Evolutionary conservation across 2,113 vertebrate species (phyloP), one percentile per base, ranked within the genome.

Genomic region (Turnix velox): DNA sequence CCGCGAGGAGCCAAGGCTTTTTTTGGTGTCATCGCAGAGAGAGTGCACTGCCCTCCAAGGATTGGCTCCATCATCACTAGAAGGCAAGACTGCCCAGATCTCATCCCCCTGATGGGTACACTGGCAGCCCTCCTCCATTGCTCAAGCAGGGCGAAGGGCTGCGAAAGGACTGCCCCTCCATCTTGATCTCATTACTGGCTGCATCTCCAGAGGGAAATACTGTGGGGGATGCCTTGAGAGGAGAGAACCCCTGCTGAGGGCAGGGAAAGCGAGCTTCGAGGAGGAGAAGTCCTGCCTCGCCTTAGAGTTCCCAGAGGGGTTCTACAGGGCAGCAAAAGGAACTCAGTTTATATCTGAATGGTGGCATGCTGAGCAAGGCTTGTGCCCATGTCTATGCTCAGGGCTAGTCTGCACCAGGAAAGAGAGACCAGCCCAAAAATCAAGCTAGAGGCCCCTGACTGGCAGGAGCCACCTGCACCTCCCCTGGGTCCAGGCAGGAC

Each of bases 1-100:
- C 72, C 82, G 62, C 71, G 30, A 93, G 62, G 59, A 94, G 80
- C 82, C 90, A 90, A 81, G 43, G 72, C 73, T 88, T 84, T 88
- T 88, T 74, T 84, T 83, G 62, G 84, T 86, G 91, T 96, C 87
- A 78, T 90, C 24, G 5, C 24, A 80, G 82, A 7, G 2, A 92
- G 84, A 90, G 82, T 82, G 80, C 68, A 27, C 67, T 78, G 67
- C 87, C 43, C 67, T 77, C 61, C 65, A 84, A 88, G 59, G 52
- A 87, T 67, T 33, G 1, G 51, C 45, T 91, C 90, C 72, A 57
- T 82, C 27, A 0, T 74, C 71, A 40, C 84, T 76, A 35, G 55
- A 94, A 77, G 73, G 40, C 74, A 73, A 37, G 59, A n/a, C 71
- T 68, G 59, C 11, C 79, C 54, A 10, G 39, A 40, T 24, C 46